phyloP scores from a whole-genome alignment of 2,797 vertebrate genomes.

The Mus caroli region DNA sequence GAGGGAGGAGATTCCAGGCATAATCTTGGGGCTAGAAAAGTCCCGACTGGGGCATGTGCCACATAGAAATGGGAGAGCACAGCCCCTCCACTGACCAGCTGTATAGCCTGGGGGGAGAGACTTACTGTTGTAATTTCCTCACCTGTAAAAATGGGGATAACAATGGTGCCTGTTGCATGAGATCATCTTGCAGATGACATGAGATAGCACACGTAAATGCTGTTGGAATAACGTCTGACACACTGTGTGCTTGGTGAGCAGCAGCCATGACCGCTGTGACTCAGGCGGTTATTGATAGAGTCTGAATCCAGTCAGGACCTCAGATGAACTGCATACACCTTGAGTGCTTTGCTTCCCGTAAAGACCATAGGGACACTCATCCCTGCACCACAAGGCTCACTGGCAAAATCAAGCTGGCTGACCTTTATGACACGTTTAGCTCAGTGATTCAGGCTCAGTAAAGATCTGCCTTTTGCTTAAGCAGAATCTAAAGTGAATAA shows the following conservation, averaged over 20 bases:
- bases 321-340: not conserved
- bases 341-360: not conserved
- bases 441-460: not conserved
- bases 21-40: not conserved
- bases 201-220: not conserved
- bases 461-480: conserved; percentile 10
- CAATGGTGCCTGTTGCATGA: not conserved
- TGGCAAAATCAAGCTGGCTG: not conserved
- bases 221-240: not conserved
- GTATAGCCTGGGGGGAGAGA: not conserved
- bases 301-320: not conserved
- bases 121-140: not conserved
- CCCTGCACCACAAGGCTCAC: too few relatives aligned
- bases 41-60: not conserved
- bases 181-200: not conserved
- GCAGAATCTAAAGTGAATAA: not conserved
- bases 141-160: not conserved
- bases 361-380: not conserved
- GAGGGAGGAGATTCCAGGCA: not conserved
- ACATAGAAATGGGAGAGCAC: not conserved
- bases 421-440: not conserved
- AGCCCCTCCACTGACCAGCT: not conserved
- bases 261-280: not conserved
- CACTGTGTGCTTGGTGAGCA: not conserved
- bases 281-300: not conserved